These are phyloP conservation scores for Copsychus sechellarum DNA, from an alignment of 2,113 vertebrate genomes.

Conservation along the genomic window DNA sequence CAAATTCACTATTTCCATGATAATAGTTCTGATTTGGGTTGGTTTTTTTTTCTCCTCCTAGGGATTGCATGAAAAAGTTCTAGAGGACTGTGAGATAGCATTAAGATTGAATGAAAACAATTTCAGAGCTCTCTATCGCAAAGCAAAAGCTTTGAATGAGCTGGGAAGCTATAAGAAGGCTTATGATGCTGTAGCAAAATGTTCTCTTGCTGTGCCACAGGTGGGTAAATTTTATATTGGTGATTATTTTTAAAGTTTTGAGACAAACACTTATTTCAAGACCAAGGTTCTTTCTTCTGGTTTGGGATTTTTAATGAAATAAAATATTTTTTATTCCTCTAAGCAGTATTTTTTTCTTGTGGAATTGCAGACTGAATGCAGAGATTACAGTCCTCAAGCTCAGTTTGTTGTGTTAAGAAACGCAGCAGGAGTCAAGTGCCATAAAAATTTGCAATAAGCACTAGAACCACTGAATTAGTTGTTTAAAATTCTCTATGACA, in stretches of 20 bases:
- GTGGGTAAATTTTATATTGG: constrained; percentile 65
- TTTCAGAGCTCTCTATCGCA: constrained; percentile 90
- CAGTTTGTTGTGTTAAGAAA: background rate
- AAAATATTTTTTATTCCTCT: background rate
- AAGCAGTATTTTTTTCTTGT: background rate
- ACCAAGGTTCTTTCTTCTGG: background rate
- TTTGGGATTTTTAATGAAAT: background rate
- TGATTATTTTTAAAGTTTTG: background rate
- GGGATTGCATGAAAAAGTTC: constrained; percentile 86
- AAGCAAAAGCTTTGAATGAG: constrained; percentile 88
- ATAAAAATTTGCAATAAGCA: background rate
- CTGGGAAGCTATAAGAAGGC: constrained; percentile 88
- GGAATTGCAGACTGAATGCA: background rate
- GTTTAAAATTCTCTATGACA: background rate
- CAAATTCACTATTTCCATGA: background rate
- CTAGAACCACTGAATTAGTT: background rate
- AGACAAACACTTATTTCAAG: background rate
- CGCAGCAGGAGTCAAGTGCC: background rate
- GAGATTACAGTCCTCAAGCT: background rate
- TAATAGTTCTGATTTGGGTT: background rate
- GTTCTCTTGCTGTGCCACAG: constrained; percentile 92
- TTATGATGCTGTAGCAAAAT: constrained; percentile 94
- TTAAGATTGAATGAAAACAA: constrained; percentile 87
- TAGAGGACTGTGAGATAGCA: constrained; percentile 89
- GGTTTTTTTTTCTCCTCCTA: constrained; percentile 7